Evolutionary conservation across 2,888 invertebrate genomes (phyloP).

Genomic region (Cactoblastis cactorum): DNA sequence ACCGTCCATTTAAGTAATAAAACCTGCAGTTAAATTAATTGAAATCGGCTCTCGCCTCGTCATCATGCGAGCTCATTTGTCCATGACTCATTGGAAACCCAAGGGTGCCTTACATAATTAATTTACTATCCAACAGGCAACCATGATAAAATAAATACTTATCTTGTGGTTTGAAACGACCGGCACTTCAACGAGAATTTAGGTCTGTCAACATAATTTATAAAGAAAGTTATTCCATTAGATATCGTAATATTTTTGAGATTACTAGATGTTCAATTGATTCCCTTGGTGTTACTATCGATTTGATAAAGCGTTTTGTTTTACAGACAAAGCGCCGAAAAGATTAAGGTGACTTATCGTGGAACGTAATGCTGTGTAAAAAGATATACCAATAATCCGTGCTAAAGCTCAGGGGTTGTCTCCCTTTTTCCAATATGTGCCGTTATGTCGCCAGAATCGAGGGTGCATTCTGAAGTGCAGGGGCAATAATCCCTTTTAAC

Average conservation of each 20-base stretch:
- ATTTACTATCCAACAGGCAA: neutral
- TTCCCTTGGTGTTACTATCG: constrained; percentile 20
- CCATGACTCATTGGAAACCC: constrained; percentile 6
- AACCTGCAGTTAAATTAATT: constrained; percentile 7
- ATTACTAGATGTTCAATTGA: no score
- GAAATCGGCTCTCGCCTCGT: neutral
- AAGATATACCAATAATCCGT: constrained; percentile 67
- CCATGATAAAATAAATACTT: neutral
- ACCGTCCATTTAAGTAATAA: neutral
- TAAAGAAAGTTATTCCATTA: neutral
- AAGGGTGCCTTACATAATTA: constrained; percentile 3
- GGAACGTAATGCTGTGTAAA: constrained; percentile 61
- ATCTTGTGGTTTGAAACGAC: neutral
- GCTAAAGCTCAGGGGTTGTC: constrained; percentile 60
- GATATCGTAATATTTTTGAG: neutral
- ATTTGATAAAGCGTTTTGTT: constrained; percentile 26
- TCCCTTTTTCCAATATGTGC: constrained; percentile 56
- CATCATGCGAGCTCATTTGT: constrained; percentile 6
- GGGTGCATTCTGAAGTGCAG: constrained; percentile 70
- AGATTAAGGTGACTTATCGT: constrained; percentile 65
- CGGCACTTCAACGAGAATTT: neutral
- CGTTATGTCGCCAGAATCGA: constrained; percentile 36
- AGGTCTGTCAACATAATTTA: neutral
- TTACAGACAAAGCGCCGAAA: constrained; percentile 45
- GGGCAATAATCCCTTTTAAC: constrained; percentile 66